A percentile compares a stretch with the other conserved stretches of the same genome.
phyloP scores from a whole-genome alignment of 64 coral and sea anemone genomes.

The Montipora sp. region DNA sequence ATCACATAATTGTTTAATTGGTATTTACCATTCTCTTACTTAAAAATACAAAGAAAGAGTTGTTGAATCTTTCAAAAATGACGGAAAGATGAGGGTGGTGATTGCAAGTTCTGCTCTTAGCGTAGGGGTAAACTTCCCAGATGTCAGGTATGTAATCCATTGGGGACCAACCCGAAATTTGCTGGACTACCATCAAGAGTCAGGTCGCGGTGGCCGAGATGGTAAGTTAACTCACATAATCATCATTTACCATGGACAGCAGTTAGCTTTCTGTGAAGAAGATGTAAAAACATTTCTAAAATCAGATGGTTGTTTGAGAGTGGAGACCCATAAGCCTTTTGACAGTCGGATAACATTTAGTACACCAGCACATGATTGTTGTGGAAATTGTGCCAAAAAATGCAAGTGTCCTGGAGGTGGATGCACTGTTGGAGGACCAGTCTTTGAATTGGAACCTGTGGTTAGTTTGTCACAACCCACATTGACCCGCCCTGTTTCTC shows the following conservation, averaged over 20 bases:
- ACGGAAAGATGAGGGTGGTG: constrained; percentile 43
- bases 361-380: constrained; percentile 26
- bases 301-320: constrained; percentile 37
- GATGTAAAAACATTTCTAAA: constrained; percentile 54
- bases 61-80: constrained; percentile 19
- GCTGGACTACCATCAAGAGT: constrained; percentile 45
- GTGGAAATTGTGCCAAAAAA: constrained; percentile 21
- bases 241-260: constrained; percentile 61
- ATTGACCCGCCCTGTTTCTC: constrained; percentile 33
- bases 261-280: constrained; percentile 51
- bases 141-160: constrained; percentile 40
- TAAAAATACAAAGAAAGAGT: constrained; percentile 60
- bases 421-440: constrained; percentile 19
- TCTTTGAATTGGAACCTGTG: neutral
- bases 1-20: constrained; percentile 65
- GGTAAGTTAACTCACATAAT: constrained; percentile 30
- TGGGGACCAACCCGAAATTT: constrained; percentile 46
- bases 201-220: constrained; percentile 49
- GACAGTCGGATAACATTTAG: constrained; percentile 24
- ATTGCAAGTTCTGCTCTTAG: constrained; percentile 45
- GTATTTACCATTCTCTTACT: constrained; percentile 67
- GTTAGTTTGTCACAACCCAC: neutral
- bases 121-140: neutral
- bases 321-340: constrained; percentile 48
- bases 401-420: constrained; percentile 15